phyloP scores from a whole-genome alignment of 2,113 vertebrate genomes.

The Ardeotis arabs region DNA sequence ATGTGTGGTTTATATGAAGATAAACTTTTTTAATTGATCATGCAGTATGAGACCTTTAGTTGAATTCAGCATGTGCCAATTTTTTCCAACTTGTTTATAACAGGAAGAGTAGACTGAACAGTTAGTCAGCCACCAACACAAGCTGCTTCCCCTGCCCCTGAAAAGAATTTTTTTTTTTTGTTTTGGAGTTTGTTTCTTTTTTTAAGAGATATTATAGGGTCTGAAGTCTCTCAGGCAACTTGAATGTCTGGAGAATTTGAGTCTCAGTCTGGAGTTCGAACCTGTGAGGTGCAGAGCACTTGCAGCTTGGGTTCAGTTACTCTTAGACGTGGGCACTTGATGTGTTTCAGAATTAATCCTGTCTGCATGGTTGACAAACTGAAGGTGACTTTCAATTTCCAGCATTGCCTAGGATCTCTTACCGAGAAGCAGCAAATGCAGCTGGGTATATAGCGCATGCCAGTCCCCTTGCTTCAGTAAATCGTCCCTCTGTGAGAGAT shows the following conservation, averaged over 20 bases:
- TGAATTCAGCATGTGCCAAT: background rate
- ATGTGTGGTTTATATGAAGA: background rate
- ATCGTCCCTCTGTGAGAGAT: background rate
- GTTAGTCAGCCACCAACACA: background rate
- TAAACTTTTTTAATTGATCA: background rate
- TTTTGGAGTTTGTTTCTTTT: too few relatives aligned
- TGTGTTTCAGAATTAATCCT: conserved; percentile 23
- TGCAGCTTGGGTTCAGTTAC: background rate
- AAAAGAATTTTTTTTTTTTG: background rate
- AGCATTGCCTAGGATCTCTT: background rate
- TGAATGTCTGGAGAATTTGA: background rate
- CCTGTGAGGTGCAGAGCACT: background rate
- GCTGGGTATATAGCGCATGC: background rate
- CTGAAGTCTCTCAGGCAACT: background rate
- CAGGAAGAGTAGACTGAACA: background rate
- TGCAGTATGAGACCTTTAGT: background rate
- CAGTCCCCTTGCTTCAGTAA: background rate
- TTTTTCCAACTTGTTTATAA: background rate
- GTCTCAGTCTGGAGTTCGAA: background rate
- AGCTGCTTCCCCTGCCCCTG: background rate
- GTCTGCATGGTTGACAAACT: background rate
- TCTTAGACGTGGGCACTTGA: background rate
- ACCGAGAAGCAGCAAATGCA: background rate
- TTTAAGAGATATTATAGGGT: background rate
- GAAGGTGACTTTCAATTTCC: conserved; percentile 40